These are phyloP conservation scores for Stenodera caucasica DNA, from an alignment of 2,888 invertebrate genomes.

Conservation along the genomic window DNA sequence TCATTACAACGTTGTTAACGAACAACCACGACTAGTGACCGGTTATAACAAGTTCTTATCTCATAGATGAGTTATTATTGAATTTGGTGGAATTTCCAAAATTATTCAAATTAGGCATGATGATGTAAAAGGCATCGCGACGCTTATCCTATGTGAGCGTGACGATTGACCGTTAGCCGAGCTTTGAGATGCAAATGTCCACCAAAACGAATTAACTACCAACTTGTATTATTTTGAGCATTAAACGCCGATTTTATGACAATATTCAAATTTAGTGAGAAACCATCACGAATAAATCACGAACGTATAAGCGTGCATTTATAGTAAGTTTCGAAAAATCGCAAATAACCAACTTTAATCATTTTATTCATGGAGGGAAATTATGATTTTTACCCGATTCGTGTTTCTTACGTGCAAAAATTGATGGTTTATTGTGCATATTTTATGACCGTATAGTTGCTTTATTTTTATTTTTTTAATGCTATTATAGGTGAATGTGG, in stretches of 20 bases:
- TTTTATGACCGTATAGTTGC: constrained; percentile 9
- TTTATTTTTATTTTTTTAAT: neutral
- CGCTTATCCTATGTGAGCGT: constrained; percentile 26
- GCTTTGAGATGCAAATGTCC: constrained; percentile 35
- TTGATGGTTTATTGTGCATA: constrained; percentile 21
- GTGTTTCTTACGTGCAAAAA: constrained; percentile 26
- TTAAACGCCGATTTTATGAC: constrained; percentile 1
- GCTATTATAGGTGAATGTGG: constrained; percentile 25
- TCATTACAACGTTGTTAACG: constrained; percentile 46
- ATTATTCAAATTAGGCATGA: constrained; percentile 37
- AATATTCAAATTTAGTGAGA: neutral
- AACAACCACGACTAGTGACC: constrained; percentile 23
- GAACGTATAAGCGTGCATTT: neutral
- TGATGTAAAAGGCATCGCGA: constrained; percentile 22
- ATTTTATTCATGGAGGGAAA: constrained; percentile 11
- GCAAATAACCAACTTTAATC: constrained; percentile 10
- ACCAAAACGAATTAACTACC: constrained; percentile 37
- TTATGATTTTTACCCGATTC: constrained; percentile 13
- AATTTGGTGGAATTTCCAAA: no score
- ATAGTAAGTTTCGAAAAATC: neutral
- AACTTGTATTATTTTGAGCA: no score
- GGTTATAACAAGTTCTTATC: constrained; percentile 33
- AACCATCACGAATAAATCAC: neutral
- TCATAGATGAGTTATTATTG: constrained; percentile 47
- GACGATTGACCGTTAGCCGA: constrained; percentile 31